Evolutionary conservation across 1,140 invertebrate genomes (phyloP), one percentile per base, ranked within the genome.

Genomic region (Bombus turneri): DNA sequence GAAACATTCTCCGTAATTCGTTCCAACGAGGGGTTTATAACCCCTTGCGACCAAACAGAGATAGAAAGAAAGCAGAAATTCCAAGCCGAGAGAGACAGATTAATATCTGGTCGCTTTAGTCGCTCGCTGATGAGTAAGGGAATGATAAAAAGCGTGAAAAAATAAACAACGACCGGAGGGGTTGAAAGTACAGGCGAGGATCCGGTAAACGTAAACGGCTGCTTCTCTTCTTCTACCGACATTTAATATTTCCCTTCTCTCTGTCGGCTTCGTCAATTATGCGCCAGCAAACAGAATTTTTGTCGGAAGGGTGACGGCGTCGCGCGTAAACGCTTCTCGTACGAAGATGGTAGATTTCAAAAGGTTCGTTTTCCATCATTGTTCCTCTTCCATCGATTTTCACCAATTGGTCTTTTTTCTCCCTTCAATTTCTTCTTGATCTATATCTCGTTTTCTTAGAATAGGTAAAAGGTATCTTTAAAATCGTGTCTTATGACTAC

Each of bases 81-180:
- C 73, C 15, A 47, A 8, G n/a, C 22, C 41, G 37, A 71, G 47
- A 22, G 59, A 22, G 39, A 28, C 31, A 28, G 43, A 75, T 13
- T 69, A 75, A 69, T 83, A 62, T 22, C 22, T 3, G 71, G 1
- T 22, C 57, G 71, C 31, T 82, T 75, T 34, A 75, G 74, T 8
- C 3, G 64, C 37, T 59, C 28, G 62, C 13, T 59, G 81, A 77
- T 53, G 81, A 83, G 73, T 43, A 9, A 83, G 25, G 43, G 28
- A 53, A 22, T 25, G 81, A 83, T 83, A 66, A 76, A 76, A 66
- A 76, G 72, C 43, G 62, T 83, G 73, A 77, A 83, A 77, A 83
- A 76, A 77, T 64, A 78, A 77, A 28, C 74, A 34, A 41, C 43
- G n/a, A 43, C 6, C n/a, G 1, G 6, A 37, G 28, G 59, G 47